Evolutionary conservation across 2,797 vertebrate species (phyloP), one percentile per base, ranked within the genome.

Genomic region (Pipistrellus kuhlii): DNA sequence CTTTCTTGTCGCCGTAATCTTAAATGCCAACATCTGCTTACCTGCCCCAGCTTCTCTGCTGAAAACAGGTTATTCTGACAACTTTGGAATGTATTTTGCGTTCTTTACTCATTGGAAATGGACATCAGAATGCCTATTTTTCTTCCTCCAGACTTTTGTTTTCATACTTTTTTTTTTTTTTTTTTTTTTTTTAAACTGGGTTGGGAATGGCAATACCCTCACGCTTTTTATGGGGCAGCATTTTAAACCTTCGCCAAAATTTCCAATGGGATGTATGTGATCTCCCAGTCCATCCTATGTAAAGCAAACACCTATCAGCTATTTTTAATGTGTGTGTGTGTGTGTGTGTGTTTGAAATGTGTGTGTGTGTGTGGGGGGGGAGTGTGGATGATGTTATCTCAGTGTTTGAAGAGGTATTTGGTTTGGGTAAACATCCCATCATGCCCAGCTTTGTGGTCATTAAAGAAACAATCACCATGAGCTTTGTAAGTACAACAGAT

Each of bases 81-180:
- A 12, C 94, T 91, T 95, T 41, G 92, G 84, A 86, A 71, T 89
- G 95, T 88, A 35, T 83, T 87, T 97, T 72, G 71, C 91, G 66
- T 96, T 96, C 93, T 94, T 71, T 82, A 68, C 82, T 94, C 93
- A 27, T 4, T 85, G 89, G 53, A 78, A 95, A 57, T 77, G 12
- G 93, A 82, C 83, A 30, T 0, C 1, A 4, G 12, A 13, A 73
- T 25, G 48, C 68, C 88, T 92, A 0, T 46, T 64, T 62, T 41
- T 20, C 51, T 32, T 8, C 25, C 30, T 23, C 35, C 27, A 32
- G 73, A 69, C 51, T 89, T 94, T 77, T 46, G 48, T 76, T 88
- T 71, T 94, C 72, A 23, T 38, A 21, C 30, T 84, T 51, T 92
- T 77, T 77, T 35, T 41, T 38, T 38, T 59, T 57, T 57, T 25